These are phyloP conservation scores for Bombus breviceps DNA, from an alignment of 1,140 invertebrate species.

Conservation along the genomic window DNA sequence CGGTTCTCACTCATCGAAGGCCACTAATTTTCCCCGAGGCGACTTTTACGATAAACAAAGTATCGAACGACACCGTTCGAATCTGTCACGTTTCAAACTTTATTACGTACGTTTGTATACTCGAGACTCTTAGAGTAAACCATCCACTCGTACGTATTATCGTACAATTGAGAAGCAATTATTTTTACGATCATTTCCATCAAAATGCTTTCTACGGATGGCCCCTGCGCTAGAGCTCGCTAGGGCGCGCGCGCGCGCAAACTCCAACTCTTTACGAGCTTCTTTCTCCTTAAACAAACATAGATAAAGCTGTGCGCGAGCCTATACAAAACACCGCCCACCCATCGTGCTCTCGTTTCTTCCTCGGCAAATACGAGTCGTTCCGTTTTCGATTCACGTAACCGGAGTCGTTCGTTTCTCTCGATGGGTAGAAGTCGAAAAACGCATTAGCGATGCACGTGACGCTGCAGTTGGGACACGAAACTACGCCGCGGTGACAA, in stretches of 20 bases:
- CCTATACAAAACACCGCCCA: background rate
- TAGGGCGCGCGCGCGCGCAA: background rate
- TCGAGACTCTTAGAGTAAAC: background rate
- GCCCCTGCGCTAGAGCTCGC: too few species aligned
- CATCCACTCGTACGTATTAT: background rate
- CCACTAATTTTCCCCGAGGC: background rate
- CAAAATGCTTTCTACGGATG: background rate
- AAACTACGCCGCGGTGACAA: conserved; percentile 6
- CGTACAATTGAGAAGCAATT: conserved; percentile 2
- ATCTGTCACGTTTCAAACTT: background rate
- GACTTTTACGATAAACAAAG: conserved; percentile 42
- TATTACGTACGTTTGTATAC: too few species aligned
- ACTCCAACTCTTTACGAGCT: conserved; percentile 19
- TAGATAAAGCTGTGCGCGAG: conserved; percentile 29
- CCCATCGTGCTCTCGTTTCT: conserved; percentile 22
- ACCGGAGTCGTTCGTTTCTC: conserved; percentile 34
- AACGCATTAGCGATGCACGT: conserved; percentile 74
- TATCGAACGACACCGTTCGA: background rate
- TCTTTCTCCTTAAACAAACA: conserved; percentile 38
- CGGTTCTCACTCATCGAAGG: background rate
- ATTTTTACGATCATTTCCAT: conserved; percentile 43
- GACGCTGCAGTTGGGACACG: conserved; percentile 58
- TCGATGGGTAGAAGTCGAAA: conserved; percentile 52
- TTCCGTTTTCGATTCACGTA: conserved; percentile 22
- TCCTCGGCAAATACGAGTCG: conserved; percentile 1